A percentile compares a stretch with the other conserved stretches of the same genome.
phyloP scores from a whole-genome alignment of 2,113 vertebrate genomes.

The Oreochromis niloticus region DNA sequence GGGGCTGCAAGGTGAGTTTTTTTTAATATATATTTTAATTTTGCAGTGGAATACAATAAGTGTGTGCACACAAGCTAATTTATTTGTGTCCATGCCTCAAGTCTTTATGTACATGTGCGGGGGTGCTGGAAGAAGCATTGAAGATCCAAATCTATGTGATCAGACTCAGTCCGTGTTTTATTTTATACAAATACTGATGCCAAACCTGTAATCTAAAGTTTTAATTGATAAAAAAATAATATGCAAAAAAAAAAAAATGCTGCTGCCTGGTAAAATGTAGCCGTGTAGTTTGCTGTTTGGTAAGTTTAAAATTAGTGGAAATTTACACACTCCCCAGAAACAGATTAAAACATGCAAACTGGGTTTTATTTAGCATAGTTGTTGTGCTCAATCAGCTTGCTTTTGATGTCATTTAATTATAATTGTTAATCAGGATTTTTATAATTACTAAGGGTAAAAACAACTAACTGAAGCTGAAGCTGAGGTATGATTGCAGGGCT shows the following conservation, averaged over 20 bases:
- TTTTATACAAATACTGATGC: not conserved
- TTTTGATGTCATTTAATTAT: not conserved
- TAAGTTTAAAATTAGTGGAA: not conserved
- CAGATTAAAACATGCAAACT: not conserved
- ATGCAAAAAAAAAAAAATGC: not conserved
- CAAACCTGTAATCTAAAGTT: not conserved
- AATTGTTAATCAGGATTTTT: not conserved
- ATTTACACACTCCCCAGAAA: not conserved
- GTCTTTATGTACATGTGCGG: not conserved
- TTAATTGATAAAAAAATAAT: not conserved
- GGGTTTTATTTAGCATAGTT: not conserved
- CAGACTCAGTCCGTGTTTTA: not conserved
- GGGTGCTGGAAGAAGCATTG: not conserved
- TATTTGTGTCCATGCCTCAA: not conserved
- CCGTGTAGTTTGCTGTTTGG: not conserved
- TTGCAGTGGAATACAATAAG: not conserved
- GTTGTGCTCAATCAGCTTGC: not conserved
- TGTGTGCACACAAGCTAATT: not conserved
- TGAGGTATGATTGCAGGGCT: not conserved
- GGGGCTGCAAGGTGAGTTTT: not conserved
- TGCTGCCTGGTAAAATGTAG: not conserved
- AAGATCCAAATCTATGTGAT: not conserved
- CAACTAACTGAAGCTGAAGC: not conserved
- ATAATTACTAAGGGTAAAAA: not conserved
- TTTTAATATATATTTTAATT: not conserved